Evolutionary conservation across 2,113 vertebrate species (phyloP), one percentile per base, ranked within the genome.

Genomic region (Chinchilla lanigera): DNA sequence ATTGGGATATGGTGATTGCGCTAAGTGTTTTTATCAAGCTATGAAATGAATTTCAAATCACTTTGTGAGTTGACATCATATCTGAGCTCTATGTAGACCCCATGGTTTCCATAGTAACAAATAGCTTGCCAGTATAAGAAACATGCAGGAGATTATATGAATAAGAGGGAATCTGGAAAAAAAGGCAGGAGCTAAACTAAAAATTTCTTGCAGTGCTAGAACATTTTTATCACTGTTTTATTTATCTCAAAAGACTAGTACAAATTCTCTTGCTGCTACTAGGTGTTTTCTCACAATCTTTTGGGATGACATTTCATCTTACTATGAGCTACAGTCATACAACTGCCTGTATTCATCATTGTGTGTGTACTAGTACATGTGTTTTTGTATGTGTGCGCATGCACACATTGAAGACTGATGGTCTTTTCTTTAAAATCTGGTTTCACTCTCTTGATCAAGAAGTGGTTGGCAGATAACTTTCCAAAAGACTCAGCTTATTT

Each of bases 61-160:
- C 88, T 96, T 95, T 89, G 44, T 95, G 94, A 94, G 44, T 90
- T 96, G 60, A 86, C 83, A 96, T 92, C 33, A 47, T 67, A 85
- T 93, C 85, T 95, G 92, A 94, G 92, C 82, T 96, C 96, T 91
- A 83, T 80, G 88, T 47, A 93, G 88, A 47, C 67, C 35, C 30
- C 80, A 65, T 95, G 73, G 97, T 98, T 96, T 97, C 97, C 96
- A 97, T 96, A 96, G 97, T 82, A 96, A 98, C 85, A 73, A 86
- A 94, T 89, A 85, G 95, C 77, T 97, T 95, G 77, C 71, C n/a
- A 56, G 82, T 86, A 67, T 94, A 96, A 95, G 65, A 96, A 94
- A 80, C 20, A 75, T n/a, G 3, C 65, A 86, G 90, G 93, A 89
- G 77, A 92, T 90, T 81, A 93, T 50, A 93, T 89, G 22, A 26